These are phyloP conservation scores for Toxonevra muliebris DNA, from an alignment of 2,888 invertebrate species.

Conservation along the genomic window DNA sequence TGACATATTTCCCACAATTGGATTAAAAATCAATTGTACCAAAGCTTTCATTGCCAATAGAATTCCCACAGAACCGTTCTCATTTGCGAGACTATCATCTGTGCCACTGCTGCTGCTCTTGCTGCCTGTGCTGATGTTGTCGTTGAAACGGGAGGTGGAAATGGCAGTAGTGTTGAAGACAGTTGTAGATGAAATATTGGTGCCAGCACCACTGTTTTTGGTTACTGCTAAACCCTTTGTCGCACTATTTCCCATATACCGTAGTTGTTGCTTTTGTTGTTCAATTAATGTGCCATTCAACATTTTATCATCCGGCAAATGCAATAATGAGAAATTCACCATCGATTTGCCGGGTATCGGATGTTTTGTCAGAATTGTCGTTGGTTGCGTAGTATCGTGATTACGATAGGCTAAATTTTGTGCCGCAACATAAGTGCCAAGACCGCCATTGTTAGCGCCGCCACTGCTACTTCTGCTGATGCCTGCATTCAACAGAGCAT, in stretches of 20 bases:
- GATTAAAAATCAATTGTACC: slow-evolving; percentile 81
- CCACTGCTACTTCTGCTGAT: slow-evolving; percentile 34
- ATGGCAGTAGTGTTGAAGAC: slow-evolving; percentile 1
- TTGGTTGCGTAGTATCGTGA: slow-evolving; percentile 47
- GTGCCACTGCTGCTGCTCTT: neutral
- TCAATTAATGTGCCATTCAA: slow-evolving; percentile 38
- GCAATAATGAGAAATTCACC: slow-evolving; percentile 58
- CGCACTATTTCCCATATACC: slow-evolving; percentile 13
- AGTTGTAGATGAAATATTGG: slow-evolving; percentile 7
- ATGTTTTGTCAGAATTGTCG: slow-evolving; percentile 61
- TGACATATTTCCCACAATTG: slow-evolving; percentile 76
- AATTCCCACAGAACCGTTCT: slow-evolving; percentile 75
- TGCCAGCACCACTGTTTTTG: slow-evolving; percentile 26
- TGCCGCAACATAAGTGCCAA: slow-evolving; percentile 45
- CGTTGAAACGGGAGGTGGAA: slow-evolving; percentile 1
- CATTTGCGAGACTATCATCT: slow-evolving; percentile 65
- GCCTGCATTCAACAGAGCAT: slow-evolving; percentile 24
- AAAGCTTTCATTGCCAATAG: slow-evolving; percentile 81
- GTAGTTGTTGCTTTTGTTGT: slow-evolving; percentile 32
- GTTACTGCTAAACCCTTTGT: slow-evolving; percentile 35
- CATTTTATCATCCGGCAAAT: slow-evolving; percentile 47
- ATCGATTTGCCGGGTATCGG: slow-evolving; percentile 63
- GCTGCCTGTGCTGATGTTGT: slow-evolving; percentile 19
- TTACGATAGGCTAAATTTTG: slow-evolving; percentile 58
- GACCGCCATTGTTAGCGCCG: slow-evolving; percentile 45